Evolutionary conservation across 1,140 invertebrate genomes (phyloP).

Genomic region (Leptinotarsa undecemlineata): DNA sequence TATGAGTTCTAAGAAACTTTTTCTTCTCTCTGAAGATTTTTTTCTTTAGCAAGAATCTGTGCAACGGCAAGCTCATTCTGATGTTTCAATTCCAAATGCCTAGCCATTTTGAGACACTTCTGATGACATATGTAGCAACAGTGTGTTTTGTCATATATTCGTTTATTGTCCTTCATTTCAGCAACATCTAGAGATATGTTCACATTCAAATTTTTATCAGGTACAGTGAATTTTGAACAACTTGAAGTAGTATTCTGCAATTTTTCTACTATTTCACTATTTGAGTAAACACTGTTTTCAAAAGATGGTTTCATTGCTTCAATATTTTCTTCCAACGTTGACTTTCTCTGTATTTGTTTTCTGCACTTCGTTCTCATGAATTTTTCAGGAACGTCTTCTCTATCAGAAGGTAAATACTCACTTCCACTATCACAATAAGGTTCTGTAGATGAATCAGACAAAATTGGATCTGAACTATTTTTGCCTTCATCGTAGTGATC

Average conservation of each 20-base stretch:
- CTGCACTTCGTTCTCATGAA: too few species aligned
- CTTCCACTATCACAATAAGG: neutral
- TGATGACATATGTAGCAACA: neutral
- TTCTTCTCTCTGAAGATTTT: neutral
- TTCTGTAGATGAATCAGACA: neutral
- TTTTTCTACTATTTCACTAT: too few species aligned
- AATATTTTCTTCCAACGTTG: too few species aligned
- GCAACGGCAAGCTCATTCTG: neutral
- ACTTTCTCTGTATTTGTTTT: too few species aligned
- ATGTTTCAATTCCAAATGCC: neutral
- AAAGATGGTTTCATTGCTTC: too few species aligned
- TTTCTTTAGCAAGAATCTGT: neutral
- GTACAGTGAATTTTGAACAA: too few species aligned
- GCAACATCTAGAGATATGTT: too few species aligned
- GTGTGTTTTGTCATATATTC: neutral
- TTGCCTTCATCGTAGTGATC: neutral
- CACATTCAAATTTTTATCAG: too few species aligned
- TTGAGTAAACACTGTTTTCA: too few species aligned
- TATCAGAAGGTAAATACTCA: neutral
- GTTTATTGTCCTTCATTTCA: neutral
- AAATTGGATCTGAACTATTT: neutral
- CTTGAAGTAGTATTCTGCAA: too few species aligned
- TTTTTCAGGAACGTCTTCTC: neutral
- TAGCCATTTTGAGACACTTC: neutral
- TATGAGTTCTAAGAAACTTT: slow-evolving; percentile 13